Conservation (phyloP, 1,140 invertebrate genomes). For the Brachionus plicatilis region DNA sequence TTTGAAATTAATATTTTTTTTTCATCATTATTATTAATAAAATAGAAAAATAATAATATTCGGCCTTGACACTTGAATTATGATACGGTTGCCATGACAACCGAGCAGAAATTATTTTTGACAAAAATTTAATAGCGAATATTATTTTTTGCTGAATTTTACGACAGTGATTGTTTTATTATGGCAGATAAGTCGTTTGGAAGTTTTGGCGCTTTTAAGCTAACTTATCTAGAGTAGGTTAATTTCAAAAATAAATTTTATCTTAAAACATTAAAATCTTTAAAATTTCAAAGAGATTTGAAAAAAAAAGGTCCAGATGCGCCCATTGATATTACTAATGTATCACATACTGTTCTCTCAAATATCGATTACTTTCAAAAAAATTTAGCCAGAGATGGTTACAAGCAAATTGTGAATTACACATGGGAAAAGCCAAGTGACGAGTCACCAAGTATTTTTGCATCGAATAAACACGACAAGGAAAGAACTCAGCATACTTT, state of each 20-base stretch:
- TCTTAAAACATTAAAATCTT: neutral
- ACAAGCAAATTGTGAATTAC: neutral
- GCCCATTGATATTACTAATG: neutral
- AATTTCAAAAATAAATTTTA: neutral
- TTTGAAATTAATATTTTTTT: neutral
- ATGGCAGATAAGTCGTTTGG: slow-evolving; percentile 38
- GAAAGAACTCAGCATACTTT: neutral
- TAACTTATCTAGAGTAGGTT: slow-evolving; percentile 19
- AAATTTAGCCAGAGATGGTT: neutral
- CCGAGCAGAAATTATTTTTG: neutral
- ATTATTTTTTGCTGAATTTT: neutral
- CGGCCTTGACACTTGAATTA: neutral
- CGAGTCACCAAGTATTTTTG: slow-evolving; percentile 2
- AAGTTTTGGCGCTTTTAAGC: slow-evolving; percentile 34
- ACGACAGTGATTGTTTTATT: neutral
- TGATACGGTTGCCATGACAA: neutral
- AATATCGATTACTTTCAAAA: slow-evolving; percentile 29
- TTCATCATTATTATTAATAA: neutral
- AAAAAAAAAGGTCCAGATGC: neutral
- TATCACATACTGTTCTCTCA: neutral
- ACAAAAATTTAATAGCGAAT: neutral
- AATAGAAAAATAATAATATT: neutral
- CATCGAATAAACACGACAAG: neutral
- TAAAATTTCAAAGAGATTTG: neutral
- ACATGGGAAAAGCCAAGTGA: slow-evolving; percentile 38